These are phyloP conservation scores for Oryzias melastigma DNA, from an alignment of 2,113 vertebrate species.

Conservation along the genomic window DNA sequence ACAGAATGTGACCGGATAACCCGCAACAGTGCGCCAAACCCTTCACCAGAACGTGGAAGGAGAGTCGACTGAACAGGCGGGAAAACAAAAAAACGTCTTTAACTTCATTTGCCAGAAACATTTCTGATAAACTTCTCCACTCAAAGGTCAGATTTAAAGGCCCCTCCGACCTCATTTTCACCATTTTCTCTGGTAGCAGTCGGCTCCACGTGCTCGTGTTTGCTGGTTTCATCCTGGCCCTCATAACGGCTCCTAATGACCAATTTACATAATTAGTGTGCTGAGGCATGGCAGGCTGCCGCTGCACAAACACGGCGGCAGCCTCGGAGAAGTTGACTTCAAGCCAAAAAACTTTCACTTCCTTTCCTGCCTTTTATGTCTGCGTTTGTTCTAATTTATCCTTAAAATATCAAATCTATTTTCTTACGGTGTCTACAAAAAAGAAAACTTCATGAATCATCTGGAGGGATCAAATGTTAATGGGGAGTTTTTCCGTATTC, in stretches of 20 bases:
- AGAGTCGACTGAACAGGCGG: not conserved
- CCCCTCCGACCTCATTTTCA: conserved; percentile 30
- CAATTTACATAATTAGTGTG: conserved; percentile 73
- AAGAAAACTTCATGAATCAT: not conserved
- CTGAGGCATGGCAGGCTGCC: conserved; percentile 52
- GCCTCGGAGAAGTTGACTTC: conserved; percentile 5
- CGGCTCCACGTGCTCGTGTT: conserved; percentile 14
- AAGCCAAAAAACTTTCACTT: conserved; percentile 26
- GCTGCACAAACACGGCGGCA: conserved; percentile 9
- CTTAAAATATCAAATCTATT: not conserved
- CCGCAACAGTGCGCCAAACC: not conserved
- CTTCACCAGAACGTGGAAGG: not conserved
- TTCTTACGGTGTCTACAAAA: not conserved
- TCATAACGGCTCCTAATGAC: conserved; percentile 58
- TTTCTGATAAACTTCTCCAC: conserved; percentile 16
- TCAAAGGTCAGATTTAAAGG: conserved; percentile 13
- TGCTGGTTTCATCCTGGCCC: conserved; percentile 42
- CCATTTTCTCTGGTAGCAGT: conserved; percentile 28
- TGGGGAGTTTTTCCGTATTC: not conserved
- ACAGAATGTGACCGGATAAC: not conserved
- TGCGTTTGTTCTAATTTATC: conserved; percentile 6
- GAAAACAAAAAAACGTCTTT: not conserved
- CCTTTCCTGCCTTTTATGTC: conserved; percentile 18
- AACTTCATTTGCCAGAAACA: conserved; percentile 1
- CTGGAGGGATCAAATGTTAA: not conserved